phyloP scores from a whole-genome alignment of 1,140 invertebrate species.

The Chlorops oryzae region DNA sequence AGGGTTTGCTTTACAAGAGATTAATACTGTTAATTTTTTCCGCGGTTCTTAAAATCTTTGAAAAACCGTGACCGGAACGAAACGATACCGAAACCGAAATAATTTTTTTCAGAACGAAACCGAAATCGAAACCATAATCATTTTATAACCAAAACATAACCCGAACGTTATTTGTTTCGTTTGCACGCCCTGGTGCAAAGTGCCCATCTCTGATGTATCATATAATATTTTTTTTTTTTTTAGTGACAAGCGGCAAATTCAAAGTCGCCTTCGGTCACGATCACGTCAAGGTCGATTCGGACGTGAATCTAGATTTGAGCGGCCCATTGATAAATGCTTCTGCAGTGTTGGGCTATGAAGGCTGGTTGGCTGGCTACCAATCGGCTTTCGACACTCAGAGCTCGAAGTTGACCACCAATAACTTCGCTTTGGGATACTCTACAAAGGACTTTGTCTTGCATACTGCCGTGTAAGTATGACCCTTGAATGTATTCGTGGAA shows the following conservation, averaged over 20 bases:
- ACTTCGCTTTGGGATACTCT: conserved; percentile 88
- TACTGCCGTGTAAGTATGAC: conserved; percentile 82
- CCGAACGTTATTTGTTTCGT: too few relatives aligned
- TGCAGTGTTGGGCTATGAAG: conserved; percentile 81
- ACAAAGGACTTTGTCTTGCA: conserved; percentile 87
- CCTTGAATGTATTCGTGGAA: not conserved
- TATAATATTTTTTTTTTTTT: conserved; percentile 36
- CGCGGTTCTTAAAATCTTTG: too few relatives aligned
- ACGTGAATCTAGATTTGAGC: conserved; percentile 81
- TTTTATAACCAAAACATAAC: too few relatives aligned
- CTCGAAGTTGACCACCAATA: conserved; percentile 84
- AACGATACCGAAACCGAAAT: too few relatives aligned
- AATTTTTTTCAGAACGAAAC: too few relatives aligned
- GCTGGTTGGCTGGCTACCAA: conserved; percentile 89
- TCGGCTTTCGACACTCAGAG: conserved; percentile 86
- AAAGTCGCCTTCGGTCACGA: conserved; percentile 87
- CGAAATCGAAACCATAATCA: too few relatives aligned
- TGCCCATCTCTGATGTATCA: too few relatives aligned
- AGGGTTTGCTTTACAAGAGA: too few relatives aligned
- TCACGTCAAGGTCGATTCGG: conserved; percentile 75
- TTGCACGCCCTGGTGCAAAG: too few relatives aligned
- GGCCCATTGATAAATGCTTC: conserved; percentile 80
- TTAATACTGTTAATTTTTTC: too few relatives aligned
- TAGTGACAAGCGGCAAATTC: conserved; percentile 79
- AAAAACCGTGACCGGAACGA: too few relatives aligned